Evolutionary conservation across 2,797 vertebrate genomes (phyloP).

Genomic region (Accipiter minullus): DNA sequence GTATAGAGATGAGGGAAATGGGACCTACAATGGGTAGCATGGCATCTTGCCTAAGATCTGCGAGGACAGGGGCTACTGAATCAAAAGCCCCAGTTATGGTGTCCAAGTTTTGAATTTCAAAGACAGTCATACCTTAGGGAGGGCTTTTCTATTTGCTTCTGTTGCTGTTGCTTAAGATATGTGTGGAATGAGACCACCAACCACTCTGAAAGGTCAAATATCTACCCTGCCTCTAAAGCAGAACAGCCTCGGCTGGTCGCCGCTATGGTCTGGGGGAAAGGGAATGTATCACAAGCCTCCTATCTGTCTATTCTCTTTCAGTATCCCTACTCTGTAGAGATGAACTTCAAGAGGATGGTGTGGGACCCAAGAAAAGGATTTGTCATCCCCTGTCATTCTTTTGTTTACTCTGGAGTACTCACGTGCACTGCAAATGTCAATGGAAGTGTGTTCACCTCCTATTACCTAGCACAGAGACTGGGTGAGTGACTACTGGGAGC

Average conservation of each 20-base stretch:
- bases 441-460: slow-evolving; percentile 19
- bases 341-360: background rate
- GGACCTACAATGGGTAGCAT: background rate
- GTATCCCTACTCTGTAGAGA: background rate
- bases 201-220: background rate
- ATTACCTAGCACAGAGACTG: slow-evolving; percentile 70
- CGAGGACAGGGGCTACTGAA: background rate
- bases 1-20: background rate
- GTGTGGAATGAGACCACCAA: background rate
- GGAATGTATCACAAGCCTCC: background rate
- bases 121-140: background rate
- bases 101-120: background rate
- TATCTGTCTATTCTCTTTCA: slow-evolving; percentile 30
- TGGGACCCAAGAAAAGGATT: slow-evolving; percentile 89
- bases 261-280: background rate
- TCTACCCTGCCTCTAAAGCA: background rate
- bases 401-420: slow-evolving; percentile 34
- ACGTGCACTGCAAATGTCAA: slow-evolving; percentile 72
- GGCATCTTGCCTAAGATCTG: background rate
- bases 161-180: background rate
- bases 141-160: background rate
- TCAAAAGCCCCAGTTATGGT: background rate
- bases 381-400: slow-evolving; percentile 67
- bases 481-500: slow-evolving; percentile 73
- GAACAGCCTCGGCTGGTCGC: background rate